These are phyloP conservation scores for Dasyprocta punctata DNA, from an alignment of 2,113 vertebrate species.

Conservation along the genomic window DNA sequence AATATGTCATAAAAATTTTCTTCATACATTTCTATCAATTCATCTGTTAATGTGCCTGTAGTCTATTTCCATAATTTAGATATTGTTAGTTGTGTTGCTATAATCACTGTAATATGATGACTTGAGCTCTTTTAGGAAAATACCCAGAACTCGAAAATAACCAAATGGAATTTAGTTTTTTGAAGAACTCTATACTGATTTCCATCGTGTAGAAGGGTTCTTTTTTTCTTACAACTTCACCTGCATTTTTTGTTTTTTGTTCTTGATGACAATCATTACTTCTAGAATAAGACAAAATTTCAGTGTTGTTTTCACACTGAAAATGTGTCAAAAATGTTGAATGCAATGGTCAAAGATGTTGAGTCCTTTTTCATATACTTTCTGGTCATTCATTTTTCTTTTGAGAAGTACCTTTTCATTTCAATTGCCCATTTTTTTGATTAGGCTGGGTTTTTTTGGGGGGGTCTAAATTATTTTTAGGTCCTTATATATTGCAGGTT, in stretches of 20 bases:
- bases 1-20: background rate
- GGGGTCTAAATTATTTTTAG: background rate
- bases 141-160: background rate
- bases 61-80: background rate
- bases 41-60: background rate
- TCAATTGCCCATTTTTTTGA: background rate
- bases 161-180: background rate
- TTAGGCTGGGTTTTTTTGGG: background rate
- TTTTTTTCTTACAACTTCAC: background rate
- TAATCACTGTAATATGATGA: background rate
- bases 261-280: background rate
- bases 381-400: background rate
- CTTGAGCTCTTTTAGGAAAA: background rate
- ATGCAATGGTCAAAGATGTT: background rate
- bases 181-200: background rate
- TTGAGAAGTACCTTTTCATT: background rate
- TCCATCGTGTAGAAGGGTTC: background rate
- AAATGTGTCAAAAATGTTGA: background rate
- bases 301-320: background rate
- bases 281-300: background rate
- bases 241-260: background rate
- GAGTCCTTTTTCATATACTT: background rate
- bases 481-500: background rate
- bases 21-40: background rate
- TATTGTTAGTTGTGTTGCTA: background rate